Conservation (phyloP, 2,113 vertebrate species). For the Montifringilla adamsi region DNA sequence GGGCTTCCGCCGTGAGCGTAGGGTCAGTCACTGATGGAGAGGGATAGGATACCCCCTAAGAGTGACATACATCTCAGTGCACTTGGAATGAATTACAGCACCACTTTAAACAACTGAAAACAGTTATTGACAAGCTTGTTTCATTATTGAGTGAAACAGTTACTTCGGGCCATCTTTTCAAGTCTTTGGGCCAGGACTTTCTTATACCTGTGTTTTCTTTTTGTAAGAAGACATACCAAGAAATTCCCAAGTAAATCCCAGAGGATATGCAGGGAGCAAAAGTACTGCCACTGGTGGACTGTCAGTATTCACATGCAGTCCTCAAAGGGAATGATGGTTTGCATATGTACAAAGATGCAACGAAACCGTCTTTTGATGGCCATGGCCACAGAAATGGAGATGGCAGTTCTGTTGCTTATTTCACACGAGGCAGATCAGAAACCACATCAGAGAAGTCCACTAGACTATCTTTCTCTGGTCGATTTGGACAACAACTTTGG, state of each 20-base stretch:
- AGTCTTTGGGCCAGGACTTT: not conserved
- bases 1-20: constrained; percentile 79
- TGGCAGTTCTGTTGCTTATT: not conserved
- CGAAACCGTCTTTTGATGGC: not conserved
- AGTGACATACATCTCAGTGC: constrained; percentile 71
- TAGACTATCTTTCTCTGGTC: not conserved
- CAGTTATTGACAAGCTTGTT: not conserved
- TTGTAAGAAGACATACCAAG: not conserved
- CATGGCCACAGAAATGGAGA: not conserved
- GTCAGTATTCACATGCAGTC: not conserved
- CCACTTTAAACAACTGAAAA: constrained; percentile 19
- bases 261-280: not conserved
- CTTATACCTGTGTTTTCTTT: not conserved
- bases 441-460: not conserved
- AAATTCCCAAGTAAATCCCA: not conserved
- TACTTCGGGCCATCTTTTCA: not conserved
- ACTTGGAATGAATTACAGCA: constrained; percentile 43
- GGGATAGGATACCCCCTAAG: constrained; percentile 75
- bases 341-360: not conserved
- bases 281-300: not conserved
- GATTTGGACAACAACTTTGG: not conserved
- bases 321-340: not conserved
- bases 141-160: not conserved
- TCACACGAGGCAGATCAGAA: not conserved
- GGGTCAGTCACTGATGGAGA: constrained; percentile 77